phyloP scores from a whole-genome alignment of 2,113 vertebrate genomes.

The Dicentrarchus labrax region DNA sequence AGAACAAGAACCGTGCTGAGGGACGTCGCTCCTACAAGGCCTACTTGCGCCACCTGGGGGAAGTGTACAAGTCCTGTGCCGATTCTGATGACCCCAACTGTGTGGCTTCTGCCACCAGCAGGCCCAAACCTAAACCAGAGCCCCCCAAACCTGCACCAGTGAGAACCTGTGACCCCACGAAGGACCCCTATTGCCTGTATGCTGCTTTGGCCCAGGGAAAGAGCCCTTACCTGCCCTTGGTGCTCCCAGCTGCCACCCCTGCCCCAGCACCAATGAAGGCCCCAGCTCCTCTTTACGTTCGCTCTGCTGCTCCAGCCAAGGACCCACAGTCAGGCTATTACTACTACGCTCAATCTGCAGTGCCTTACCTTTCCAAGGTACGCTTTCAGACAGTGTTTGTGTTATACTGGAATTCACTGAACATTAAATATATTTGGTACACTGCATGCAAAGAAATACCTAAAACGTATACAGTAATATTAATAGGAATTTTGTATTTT shows the following conservation, averaged over 20 bases:
- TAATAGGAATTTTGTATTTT: not conserved
- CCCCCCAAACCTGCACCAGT: slow-evolving; percentile 78
- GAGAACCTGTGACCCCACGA: slow-evolving; percentile 85
- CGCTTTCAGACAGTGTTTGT: not conserved
- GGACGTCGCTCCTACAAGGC: slow-evolving; percentile 83
- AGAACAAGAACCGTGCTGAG: slow-evolving; percentile 87
- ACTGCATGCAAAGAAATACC: too few relatives aligned
- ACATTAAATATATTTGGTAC: not conserved
- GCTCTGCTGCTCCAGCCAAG: slow-evolving; percentile 68
- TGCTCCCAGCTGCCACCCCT: slow-evolving; percentile 54
- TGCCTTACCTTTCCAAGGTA: slow-evolving; percentile 81
- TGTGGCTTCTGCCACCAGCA: slow-evolving; percentile 74
- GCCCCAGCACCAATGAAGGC: slow-evolving; percentile 75
- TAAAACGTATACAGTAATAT: too few relatives aligned
- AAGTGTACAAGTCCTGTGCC: slow-evolving; percentile 85
- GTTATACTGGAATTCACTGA: not conserved
- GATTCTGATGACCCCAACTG: slow-evolving; percentile 83
- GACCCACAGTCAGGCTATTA: slow-evolving; percentile 73
- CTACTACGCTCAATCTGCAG: slow-evolving; percentile 73
- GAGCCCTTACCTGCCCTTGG: slow-evolving; percentile 78
- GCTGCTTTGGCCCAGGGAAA: slow-evolving; percentile 74
- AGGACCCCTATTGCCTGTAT: slow-evolving; percentile 83
- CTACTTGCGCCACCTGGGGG: slow-evolving; percentile 83
- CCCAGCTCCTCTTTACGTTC: slow-evolving; percentile 73
- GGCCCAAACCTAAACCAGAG: slow-evolving; percentile 76